These are phyloP conservation scores for Lophochroa leadbeateri DNA, from an alignment of 2,113 vertebrate genomes.

Conservation along the genomic window DNA sequence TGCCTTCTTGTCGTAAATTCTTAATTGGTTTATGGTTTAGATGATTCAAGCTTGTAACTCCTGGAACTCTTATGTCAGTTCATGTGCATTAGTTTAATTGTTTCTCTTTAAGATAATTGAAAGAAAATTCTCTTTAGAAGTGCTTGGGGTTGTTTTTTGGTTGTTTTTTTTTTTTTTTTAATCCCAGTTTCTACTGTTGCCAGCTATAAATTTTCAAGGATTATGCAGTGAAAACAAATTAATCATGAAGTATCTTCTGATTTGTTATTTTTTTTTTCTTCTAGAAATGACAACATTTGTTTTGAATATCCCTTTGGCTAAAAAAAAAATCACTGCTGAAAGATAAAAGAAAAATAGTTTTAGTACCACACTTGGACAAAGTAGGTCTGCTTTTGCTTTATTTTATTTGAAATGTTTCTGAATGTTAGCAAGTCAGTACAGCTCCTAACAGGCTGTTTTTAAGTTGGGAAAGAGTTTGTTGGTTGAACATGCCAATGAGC, in stretches of 20 bases:
- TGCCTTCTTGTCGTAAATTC: neutral
- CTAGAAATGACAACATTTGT: neutral
- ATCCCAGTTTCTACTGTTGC: neutral
- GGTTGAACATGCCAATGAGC: accelerated
- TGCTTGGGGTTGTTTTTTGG: neutral
- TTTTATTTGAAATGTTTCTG: neutral
- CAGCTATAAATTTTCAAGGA: neutral
- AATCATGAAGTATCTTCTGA: neutral
- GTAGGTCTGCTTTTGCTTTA: neutral
- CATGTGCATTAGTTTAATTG: neutral
- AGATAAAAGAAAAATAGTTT: neutral
- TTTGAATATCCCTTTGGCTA: neutral
- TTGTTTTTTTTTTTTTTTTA: neutral
- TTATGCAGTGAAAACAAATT: neutral
- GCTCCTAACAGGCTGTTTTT: neutral
- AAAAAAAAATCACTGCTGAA: neutral
- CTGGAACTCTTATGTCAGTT: neutral
- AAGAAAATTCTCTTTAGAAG: neutral
- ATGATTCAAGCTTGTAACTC: neutral
- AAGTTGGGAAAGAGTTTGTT: neutral
- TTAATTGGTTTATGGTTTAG: neutral
- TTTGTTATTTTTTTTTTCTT: neutral
- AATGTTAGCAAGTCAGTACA: neutral
- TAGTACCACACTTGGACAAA: neutral
- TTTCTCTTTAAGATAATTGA: neutral